Evolutionary conservation across 53 echinoderm and acorn worm genomes (phyloP), one percentile per base, ranked within the genome.

Genomic region (Antedon mediterranea): DNA sequence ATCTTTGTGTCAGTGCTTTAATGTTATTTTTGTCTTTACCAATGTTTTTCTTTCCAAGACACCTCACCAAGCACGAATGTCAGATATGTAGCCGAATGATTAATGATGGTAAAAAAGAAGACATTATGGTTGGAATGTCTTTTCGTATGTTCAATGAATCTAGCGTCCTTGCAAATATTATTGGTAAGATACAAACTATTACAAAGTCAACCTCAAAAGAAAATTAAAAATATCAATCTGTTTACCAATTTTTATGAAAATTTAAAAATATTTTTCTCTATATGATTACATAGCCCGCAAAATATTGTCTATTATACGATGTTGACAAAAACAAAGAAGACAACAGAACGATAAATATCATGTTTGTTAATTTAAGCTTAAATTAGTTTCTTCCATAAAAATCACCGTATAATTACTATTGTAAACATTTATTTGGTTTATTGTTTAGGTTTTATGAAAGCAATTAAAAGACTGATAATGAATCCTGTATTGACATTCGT

Each of bases 11-110:
- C 71, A 80, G 86, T 26, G 73, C 27, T 31, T 73, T 57, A 0
- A 0, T 86, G 1, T 42, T 43, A 0, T 14, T 79, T 30, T 28
- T 42, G n/a, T 43, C 78, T 23, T 6, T 82, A 7, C 78, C 82
- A 8, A 43, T 82, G 57, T 82, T 78, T 43, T 42, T 72, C 44
- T 78, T 86, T 73, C 86, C 81, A 34, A 31, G 41, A 37, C 28
- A 33, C 28, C 33, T 37, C 13, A 31, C 33, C 72, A 28, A 31
- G 23, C 23, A 18, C 57, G 57, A 57, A 11, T 57, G 57, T 23
- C 2, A 8, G 23, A 2, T 15, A 15, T 57, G 57, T 57, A 26
- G 57, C 9, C 2, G 57, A 57, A 6, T 3, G 57, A 2, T 11
- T 2, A 57, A 57, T 57, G 23, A 57, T 2, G 57, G 57, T 2